Percentiles rank a stretch among this genome's conserved stretches.
These are phyloP conservation scores for Prenolepis imparis DNA, from an alignment of 2,888 invertebrate species.

Conservation along the genomic window DNA sequence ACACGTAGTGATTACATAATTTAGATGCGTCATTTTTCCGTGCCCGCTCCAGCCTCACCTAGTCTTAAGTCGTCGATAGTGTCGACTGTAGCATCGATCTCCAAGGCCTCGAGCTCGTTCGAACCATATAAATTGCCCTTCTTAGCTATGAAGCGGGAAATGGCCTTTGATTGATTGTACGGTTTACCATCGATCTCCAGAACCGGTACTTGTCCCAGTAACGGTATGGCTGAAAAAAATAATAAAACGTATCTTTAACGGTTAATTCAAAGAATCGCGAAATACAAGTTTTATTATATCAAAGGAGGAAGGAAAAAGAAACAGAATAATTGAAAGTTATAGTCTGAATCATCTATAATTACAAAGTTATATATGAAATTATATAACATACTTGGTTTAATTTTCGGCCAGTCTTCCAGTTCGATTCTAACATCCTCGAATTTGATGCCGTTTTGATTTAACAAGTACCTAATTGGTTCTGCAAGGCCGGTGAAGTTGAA, in stretches of 20 bases:
- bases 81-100: conserved; percentile 86
- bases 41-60: conserved; percentile 81
- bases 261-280: not conserved
- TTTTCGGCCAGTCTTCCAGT: conserved; percentile 81
- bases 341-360: not conserved
- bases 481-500: conserved; percentile 85
- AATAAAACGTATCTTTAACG: not conserved
- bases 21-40: not conserved
- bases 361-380: not conserved
- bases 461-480: conserved; percentile 84
- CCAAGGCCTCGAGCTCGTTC: conserved; percentile 87
- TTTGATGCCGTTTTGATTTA: conserved; percentile 83
- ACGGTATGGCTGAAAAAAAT: conserved; percentile 84
- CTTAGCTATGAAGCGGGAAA: conserved; percentile 87
- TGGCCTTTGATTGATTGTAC: conserved; percentile 86
- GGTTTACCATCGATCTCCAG: conserved; percentile 86
- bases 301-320: not conserved
- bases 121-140: conserved; percentile 86
- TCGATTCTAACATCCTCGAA: conserved; percentile 85
- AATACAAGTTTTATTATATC: not conserved
- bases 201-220: conserved; percentile 86
- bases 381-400: conserved; percentile 75
- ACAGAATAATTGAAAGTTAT: not conserved
- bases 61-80: conserved; percentile 87
- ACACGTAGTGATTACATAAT: conserved; percentile 7